Evolutionary conservation across 1,140 invertebrate species (phyloP).

Genomic region (Potamilus streckersoni): DNA sequence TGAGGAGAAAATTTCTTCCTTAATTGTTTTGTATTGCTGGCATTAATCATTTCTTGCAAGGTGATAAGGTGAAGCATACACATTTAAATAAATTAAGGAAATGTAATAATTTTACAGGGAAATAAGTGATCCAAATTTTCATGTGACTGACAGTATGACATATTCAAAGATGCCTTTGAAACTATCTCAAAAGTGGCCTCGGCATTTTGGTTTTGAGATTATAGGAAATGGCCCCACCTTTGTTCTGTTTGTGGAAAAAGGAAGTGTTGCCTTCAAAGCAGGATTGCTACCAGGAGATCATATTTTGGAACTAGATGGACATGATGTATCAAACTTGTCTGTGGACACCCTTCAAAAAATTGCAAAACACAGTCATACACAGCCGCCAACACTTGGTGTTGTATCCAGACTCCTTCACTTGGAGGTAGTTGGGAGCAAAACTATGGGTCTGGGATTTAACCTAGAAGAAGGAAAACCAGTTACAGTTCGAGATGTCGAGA

Average conservation of each 20-base stretch:
- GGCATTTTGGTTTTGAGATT: conserved; percentile 64
- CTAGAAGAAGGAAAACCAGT: conserved; percentile 52
- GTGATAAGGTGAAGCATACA: no score
- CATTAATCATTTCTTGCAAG: no score
- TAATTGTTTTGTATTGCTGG: no score
- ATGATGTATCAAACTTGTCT: conserved; percentile 62
- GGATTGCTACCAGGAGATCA: conserved; percentile 65
- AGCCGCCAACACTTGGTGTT: conserved; percentile 59
- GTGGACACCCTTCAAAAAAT: conserved; percentile 53
- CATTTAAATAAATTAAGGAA: no score
- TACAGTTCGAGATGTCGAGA: conserved; percentile 53
- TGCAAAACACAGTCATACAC: conserved; percentile 42
- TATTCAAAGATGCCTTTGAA: conserved; percentile 49
- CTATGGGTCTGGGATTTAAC: conserved; percentile 54
- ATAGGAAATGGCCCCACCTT: conserved; percentile 63
- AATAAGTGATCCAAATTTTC: no score
- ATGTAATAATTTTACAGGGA: no score
- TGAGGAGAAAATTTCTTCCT: no score
- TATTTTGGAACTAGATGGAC: conserved; percentile 62
- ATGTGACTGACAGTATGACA: conserved; percentile 15
- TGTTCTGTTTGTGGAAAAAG: conserved; percentile 60
- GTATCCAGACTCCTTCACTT: conserved; percentile 58
- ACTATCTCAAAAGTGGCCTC: conserved; percentile 58
- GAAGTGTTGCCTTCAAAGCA: conserved; percentile 56
- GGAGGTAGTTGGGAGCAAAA: conserved; percentile 39